These are phyloP conservation scores for Notothenia coriiceps DNA, from an alignment of 2,113 vertebrate species.

Conservation along the genomic window DNA sequence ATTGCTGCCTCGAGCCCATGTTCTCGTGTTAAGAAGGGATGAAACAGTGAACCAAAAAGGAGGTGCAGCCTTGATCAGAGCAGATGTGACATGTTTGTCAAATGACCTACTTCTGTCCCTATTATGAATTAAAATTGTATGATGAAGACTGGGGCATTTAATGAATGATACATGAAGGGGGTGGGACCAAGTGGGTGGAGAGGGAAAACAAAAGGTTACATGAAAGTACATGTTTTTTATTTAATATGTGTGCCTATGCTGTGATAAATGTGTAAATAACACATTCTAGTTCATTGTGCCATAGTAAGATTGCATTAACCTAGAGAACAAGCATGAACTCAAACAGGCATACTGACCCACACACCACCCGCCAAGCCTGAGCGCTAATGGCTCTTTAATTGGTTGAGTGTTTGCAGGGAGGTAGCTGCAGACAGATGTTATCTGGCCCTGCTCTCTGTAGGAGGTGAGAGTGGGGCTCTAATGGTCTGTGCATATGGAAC, in stretches of 20 bases:
- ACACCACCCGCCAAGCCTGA: constrained; percentile 52
- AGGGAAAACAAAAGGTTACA: constrained; percentile 60
- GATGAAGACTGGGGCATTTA: constrained; percentile 73
- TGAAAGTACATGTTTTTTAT: constrained; percentile 11
- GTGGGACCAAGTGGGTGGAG: constrained; percentile 48
- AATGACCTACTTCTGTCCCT: constrained; percentile 85
- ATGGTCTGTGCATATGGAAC: constrained; percentile 65
- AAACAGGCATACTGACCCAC: constrained; percentile 49
- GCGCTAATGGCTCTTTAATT: constrained; percentile 77
- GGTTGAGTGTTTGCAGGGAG: constrained; percentile 69
- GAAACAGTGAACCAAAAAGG: constrained; percentile 77
- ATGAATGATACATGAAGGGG: constrained; percentile 80
- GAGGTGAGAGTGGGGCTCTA: constrained; percentile 64
- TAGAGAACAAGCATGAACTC: constrained; percentile 37
- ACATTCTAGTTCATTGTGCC: not conserved
- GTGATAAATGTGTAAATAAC: constrained; percentile 28
- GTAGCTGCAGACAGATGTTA: constrained; percentile 75
- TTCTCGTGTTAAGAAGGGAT: constrained; percentile 50
- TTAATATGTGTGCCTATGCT: not conserved
- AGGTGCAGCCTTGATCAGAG: constrained; percentile 75
- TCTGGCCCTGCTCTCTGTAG: constrained; percentile 62
- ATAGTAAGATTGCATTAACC: constrained; percentile 29
- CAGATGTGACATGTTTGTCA: constrained; percentile 86
- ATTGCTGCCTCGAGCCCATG: constrained; percentile 28
- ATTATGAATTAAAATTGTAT: constrained; percentile 87